Evolutionary conservation across 2,797 vertebrate species (phyloP), one percentile per base, ranked within the genome.

Genomic region (Caiman crocodilus): DNA sequence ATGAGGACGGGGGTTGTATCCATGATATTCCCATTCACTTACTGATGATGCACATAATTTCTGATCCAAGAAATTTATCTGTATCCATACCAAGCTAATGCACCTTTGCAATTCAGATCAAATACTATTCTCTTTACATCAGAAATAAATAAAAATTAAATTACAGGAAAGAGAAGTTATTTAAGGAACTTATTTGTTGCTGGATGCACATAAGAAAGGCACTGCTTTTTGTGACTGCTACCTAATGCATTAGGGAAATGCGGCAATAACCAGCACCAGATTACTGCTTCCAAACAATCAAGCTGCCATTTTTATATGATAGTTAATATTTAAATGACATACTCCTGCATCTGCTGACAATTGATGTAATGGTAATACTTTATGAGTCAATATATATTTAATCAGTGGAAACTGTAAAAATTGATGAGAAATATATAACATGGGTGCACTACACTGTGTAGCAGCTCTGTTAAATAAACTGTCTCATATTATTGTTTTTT

Each of bases 361-460:
- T 98, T 99, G 98, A 98, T 98, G 97, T 98, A 98, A 98, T 98
- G 98, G 97, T 98, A 98, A 98, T 97, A 97, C 97, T 99, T 99
- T 99, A 99, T 99, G 98, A 98, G 98, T 99, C 98, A 98, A 97
- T 99, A 98, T 99, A 98, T 98, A 98, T 99, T 98, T 98, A 99
- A 98, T 98, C 97, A 98, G 98, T 97, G 97, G 97, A 98, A 98
- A 99, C 98, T 98, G 98, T 99, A 98, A 99, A 99, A 98, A 98
- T 97, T 98, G 98, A 98, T 98, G 98, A 98, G 98, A 98, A 98
- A 97, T 98, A 96, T 97, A 97, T 98, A 98, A 97, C 95, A 95
- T 93, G 96, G 94, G 82, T 95, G 91, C 86, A 89, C 96, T 95
- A 92, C 82, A 94, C 77, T 97, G 69, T 92, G 58, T 55, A 96